Conservation (phyloP, 2,888 invertebrate genomes). For the Rutpela maculata region DNA sequence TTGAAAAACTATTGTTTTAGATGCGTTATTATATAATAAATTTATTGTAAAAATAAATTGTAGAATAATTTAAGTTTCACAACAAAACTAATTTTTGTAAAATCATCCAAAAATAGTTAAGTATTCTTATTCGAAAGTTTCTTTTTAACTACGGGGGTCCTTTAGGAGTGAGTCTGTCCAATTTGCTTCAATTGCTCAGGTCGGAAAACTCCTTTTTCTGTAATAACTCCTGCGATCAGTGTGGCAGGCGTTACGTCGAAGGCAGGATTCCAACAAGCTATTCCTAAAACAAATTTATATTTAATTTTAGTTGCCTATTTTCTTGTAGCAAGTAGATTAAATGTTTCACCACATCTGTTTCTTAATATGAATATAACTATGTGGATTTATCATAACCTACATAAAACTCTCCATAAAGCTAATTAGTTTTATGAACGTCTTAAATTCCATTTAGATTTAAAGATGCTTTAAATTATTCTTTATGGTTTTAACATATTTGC, state of each 20-base stretch:
- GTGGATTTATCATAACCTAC: too few species aligned
- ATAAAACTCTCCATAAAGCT: too few species aligned
- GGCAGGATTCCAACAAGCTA: slow-evolving; percentile 97
- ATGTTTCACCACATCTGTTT: too few species aligned
- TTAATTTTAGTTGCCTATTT: too few species aligned
- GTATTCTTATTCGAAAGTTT: slow-evolving; percentile 32
- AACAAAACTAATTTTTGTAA: slow-evolving; percentile 31
- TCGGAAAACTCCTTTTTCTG: slow-evolving; percentile 91
- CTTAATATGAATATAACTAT: too few species aligned
- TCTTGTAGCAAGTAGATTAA: too few species aligned
- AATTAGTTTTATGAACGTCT: too few species aligned
- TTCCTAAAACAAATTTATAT: slow-evolving; percentile 77
- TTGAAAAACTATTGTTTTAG: slow-evolving; percentile 11
- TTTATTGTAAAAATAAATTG: slow-evolving; percentile 34
- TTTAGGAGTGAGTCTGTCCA: slow-evolving; percentile 42
- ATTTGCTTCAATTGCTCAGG: slow-evolving; percentile 75
- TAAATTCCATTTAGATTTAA: too few species aligned
- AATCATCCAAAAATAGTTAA: slow-evolving; percentile 40
- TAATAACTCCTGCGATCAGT: slow-evolving; percentile 95
- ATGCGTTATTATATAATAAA: slow-evolving; percentile 1
- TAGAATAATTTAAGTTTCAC: slow-evolving; percentile 33
- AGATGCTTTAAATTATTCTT: too few species aligned
- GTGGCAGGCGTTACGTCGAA: slow-evolving; percentile 97
- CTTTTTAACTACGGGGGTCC: not conserved
- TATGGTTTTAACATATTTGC: too few species aligned